Evolutionary conservation across 2,113 vertebrate species (phyloP).

Genomic region (Xiphophorus couchianus): DNA sequence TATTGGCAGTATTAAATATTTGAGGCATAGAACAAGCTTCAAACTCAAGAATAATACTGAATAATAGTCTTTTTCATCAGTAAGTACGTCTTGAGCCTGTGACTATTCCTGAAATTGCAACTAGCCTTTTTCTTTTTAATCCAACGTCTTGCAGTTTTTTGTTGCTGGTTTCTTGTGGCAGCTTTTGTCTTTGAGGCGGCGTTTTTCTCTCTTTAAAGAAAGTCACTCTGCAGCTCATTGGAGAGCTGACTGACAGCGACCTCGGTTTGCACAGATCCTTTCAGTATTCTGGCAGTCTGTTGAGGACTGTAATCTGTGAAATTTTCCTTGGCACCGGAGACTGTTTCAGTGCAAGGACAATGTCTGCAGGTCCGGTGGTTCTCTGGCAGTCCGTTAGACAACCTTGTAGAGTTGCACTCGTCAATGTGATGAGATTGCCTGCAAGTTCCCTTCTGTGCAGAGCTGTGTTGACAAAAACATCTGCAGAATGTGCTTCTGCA

Average conservation of each 20-base stretch:
- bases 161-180: background rate
- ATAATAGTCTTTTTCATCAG: background rate
- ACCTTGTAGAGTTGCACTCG: slow-evolving; percentile 66
- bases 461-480: slow-evolving; percentile 44
- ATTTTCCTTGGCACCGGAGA: slow-evolving; percentile 12
- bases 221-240: slow-evolving; percentile 78
- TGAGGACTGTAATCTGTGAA: slow-evolving; percentile 56
- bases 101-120: slow-evolving; percentile 5
- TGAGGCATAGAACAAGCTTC: slow-evolving; percentile 55
- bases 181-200: background rate
- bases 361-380: slow-evolving; percentile 70
- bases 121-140: slow-evolving; percentile 11
- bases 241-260: slow-evolving; percentile 79
- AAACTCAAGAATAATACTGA: background rate
- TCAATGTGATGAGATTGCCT: slow-evolving; percentile 54
- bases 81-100: background rate
- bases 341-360: slow-evolving; percentile 65
- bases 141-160: background rate
- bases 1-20: slow-evolving; percentile 64
- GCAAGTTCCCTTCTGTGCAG: slow-evolving; percentile 51
- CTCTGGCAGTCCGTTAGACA: slow-evolving; percentile 74
- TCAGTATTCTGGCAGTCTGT: slow-evolving; percentile 71
- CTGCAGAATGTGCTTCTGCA: slow-evolving; percentile 67
- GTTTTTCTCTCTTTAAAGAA: slow-evolving; percentile 63
- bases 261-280: slow-evolving; percentile 66